These are phyloP conservation scores for Leptobrachium ailaonicum DNA, from an alignment of 2,113 vertebrate species.

Conservation along the genomic window DNA sequence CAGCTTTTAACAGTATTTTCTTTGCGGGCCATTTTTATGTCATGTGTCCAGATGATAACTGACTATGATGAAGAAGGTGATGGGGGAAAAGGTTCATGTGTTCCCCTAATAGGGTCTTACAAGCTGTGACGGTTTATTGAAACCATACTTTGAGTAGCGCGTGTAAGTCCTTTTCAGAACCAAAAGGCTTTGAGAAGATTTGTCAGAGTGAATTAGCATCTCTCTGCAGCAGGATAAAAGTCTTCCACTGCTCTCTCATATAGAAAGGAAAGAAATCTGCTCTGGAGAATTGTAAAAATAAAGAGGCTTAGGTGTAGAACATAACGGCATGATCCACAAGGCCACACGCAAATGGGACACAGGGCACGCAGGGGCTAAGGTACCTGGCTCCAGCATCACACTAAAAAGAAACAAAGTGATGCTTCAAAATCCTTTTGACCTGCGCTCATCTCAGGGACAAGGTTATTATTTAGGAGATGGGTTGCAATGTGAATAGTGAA, in stretches of 20 bases:
- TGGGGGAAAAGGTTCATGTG: conserved; percentile 50
- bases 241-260: conserved; percentile 3
- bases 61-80: conserved; percentile 51
- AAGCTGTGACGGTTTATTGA: conserved; percentile 46
- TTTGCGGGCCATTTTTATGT: neutral
- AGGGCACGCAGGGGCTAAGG: no score
- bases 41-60: neutral
- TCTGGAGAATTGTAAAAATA: neutral
- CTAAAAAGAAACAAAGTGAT: no score
- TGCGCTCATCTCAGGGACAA: no score
- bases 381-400: no score
- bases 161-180: conserved; percentile 62
- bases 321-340: no score
- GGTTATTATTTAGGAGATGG: no score
- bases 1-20: neutral
- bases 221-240: neutral
- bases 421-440: no score
- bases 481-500: no score
- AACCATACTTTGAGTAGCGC: conserved; percentile 7
- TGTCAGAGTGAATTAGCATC: conserved; percentile 51
- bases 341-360: no score
- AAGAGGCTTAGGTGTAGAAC: neutral
- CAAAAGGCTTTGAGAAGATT: conserved; percentile 52
- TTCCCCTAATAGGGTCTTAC: conserved; percentile 52
- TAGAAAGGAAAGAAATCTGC: neutral